Base-by-base conservation (phyloP, 2,797 vertebrate genomes). In the Premnoplex brunnescens region DNA sequence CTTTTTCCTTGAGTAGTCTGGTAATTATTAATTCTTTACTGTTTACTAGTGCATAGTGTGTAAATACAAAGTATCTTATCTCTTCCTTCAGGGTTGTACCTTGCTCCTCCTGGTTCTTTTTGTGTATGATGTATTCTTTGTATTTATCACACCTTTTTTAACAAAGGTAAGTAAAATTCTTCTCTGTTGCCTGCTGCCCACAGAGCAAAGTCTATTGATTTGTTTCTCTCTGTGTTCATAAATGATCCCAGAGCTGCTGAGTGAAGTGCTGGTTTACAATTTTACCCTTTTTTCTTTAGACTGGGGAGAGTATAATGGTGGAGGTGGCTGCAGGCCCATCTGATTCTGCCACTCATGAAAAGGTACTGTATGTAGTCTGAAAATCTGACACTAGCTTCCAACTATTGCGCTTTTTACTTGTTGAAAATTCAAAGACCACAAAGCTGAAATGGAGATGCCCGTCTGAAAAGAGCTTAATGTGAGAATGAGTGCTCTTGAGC, bases 261-360 rank as follows among this genome's bases (percentile, higher is more conserved):
- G 17, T 44, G 16, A 93, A 36, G 14, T 58, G 44, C 60, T 80
- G 54, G 64, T 85, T 86, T 43, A 85, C 19, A 14, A 1, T 23
- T 68, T 60, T 43, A 24, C 22, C 22, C 7, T 43, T 56, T 67
- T 67, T 74, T 37, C 37, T 88, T 46, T 95, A 99, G 99, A 99
- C 98, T 22, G 99, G 99, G 23, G 98, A 99, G 94, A 99, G 99
- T 86, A 99, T 99, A 96, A 99, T 99, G 99, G 99, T 99, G 91
- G 99, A 99, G 96, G 99, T 99, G 62, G 99, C 99, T 26, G 98
- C 99, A 5, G 99, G 99, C 84, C 99, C 99, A 1, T 98, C 99
- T 0, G 98, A 99, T 97, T 99, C 99, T 5, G 97, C 98, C 93
- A 98, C 98, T 24, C 99, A 98, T 6, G 99, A 99, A 96, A 99